These are phyloP conservation scores for Rhimphoctona megacephalus DNA, from an alignment of 2,888 invertebrate genomes.

Conservation along the genomic window DNA sequence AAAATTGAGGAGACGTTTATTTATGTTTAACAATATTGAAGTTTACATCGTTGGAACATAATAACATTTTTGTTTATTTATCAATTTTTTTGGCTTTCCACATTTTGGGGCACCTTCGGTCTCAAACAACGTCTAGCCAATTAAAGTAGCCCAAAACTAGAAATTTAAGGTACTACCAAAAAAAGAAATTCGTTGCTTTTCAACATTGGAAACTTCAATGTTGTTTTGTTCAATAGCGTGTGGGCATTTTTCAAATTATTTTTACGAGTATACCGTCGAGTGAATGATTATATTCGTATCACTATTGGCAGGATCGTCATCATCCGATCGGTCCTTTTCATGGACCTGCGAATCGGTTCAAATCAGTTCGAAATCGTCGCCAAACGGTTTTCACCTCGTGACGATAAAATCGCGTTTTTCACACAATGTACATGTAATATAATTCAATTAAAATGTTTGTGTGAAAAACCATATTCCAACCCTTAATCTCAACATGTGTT, in stretches of 20 bases:
- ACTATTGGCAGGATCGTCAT: neutral
- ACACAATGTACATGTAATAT: conserved; percentile 78
- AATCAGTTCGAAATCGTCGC: conserved; percentile 12
- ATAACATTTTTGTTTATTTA: neutral
- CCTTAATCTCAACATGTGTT: neutral
- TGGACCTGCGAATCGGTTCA: conserved; percentile 3
- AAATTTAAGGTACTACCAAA: neutral
- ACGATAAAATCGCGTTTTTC: conserved; percentile 66
- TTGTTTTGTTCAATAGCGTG: neutral
- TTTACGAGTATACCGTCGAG: neutral
- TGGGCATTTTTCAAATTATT: conserved; percentile 35
- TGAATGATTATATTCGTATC: neutral
- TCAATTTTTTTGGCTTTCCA: neutral
- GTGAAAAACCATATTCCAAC: conserved; percentile 37
- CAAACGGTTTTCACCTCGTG: conserved; percentile 25
- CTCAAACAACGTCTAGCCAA: neutral
- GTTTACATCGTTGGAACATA: neutral
- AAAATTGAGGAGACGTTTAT: conserved; percentile 13
- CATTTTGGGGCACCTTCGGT: neutral
- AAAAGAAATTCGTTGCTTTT: neutral
- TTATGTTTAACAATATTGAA: neutral
- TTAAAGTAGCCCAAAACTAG: neutral
- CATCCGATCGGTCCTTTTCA: neutral
- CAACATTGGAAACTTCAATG: neutral
- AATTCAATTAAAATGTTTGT: conserved; percentile 76